Conservation (phyloP, 2,113 vertebrate species). For the Maccullochella peelii region DNA sequence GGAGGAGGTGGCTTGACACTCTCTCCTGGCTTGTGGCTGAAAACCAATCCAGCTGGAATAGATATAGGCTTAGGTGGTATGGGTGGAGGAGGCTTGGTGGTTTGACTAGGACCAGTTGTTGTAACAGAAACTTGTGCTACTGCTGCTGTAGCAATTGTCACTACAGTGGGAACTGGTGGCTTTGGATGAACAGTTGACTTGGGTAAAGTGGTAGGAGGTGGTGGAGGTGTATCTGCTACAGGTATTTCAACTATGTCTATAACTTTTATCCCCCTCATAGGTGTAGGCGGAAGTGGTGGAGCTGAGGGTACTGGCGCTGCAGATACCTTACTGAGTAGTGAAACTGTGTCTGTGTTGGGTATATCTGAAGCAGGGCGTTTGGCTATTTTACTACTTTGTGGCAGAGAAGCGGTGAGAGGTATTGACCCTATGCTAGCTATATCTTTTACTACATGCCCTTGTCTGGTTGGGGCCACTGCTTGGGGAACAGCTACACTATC, state of each 20-base stretch:
- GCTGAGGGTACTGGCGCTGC: slow-evolving; percentile 38
- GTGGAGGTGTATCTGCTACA: slow-evolving; percentile 77
- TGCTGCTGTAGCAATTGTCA: slow-evolving; percentile 52
- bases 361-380: slow-evolving; percentile 42
- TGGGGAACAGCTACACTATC: slow-evolving; percentile 60
- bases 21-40: slow-evolving; percentile 90
- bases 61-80: slow-evolving; percentile 94
- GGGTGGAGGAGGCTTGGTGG: slow-evolving; percentile 90
- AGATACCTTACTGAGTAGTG: slow-evolving; percentile 66
- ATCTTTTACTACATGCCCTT: slow-evolving; percentile 78
- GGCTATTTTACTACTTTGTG: slow-evolving; percentile 73
- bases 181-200: slow-evolving; percentile 86
- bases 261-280: slow-evolving; percentile 79
- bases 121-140: slow-evolving; percentile 63
- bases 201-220: slow-evolving; percentile 81
- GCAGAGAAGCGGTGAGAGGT: slow-evolving; percentile 71
- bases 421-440: slow-evolving; percentile 40
- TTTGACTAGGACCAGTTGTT: slow-evolving; percentile 61
- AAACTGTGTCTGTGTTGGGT: slow-evolving; percentile 58
- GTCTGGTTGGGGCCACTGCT: slow-evolving; percentile 68
- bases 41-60: slow-evolving; percentile 92
- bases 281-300: slow-evolving; percentile 80
- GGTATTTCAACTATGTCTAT: slow-evolving; percentile 79
- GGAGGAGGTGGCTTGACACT: slow-evolving; percentile 90
- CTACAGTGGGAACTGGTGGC: slow-evolving; percentile 50